phyloP scores from a whole-genome alignment of 1,140 invertebrate species.

The Cydia splendana region DNA sequence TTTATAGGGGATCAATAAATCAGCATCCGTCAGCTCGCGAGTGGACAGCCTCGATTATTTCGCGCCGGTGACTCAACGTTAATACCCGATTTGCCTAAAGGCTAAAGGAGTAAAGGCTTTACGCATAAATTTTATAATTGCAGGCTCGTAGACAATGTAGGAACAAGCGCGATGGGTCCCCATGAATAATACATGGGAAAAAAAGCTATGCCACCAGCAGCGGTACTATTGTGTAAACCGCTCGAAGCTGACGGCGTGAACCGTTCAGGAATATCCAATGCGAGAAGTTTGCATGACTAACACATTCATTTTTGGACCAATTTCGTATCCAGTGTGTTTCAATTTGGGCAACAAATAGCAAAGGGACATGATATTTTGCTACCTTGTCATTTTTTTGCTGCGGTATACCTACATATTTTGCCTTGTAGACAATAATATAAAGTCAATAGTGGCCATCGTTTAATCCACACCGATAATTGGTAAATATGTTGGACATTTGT shows the following conservation, averaged over 20 bases:
- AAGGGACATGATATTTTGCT: no score
- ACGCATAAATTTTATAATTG: conserved; percentile 73
- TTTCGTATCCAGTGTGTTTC: background rate
- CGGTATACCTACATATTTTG: no score
- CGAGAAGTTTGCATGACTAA: background rate
- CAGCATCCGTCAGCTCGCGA: conserved; percentile 65
- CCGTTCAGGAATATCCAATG: background rate
- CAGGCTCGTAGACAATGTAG: conserved; percentile 70
- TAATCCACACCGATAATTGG: no score
- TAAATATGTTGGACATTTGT: no score
- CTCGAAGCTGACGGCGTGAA: conserved; percentile 14
- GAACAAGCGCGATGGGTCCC: conserved; percentile 59
- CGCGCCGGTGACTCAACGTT: conserved; percentile 58
- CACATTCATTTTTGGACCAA: background rate
- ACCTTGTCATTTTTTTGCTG: no score
- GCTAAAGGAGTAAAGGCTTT: conserved; percentile 58
- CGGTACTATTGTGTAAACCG: conserved; percentile 26
- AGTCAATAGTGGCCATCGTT: no score
- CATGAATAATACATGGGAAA: conserved; percentile 71
- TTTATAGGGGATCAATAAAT: conserved; percentile 67
- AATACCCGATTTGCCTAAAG: conserved; percentile 70
- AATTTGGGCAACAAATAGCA: no score
- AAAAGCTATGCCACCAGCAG: conserved; percentile 50
- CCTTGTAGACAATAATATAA: no score
- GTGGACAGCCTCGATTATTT: conserved; percentile 68